These are phyloP conservation scores for Thymelicus lineola DNA, from an alignment of 2,888 invertebrate genomes.

Conservation along the genomic window DNA sequence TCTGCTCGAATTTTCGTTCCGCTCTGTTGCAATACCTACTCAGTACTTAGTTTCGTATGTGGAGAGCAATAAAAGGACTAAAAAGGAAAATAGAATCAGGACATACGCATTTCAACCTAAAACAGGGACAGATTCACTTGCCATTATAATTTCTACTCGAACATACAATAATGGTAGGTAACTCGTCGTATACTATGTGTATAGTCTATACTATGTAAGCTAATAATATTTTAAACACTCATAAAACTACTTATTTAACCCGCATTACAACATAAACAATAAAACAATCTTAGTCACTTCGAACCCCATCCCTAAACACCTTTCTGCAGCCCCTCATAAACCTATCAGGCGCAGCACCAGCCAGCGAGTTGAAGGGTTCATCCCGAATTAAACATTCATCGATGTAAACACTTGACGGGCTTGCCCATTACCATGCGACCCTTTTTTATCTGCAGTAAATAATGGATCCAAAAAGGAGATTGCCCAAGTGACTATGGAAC, in stretches of 20 bases:
- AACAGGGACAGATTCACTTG: neutral
- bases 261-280: conserved; percentile 9
- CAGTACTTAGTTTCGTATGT: too few species aligned
- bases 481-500: too few species aligned
- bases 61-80: too few species aligned
- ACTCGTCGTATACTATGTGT: neutral
- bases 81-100: too few species aligned
- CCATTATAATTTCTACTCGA: too few species aligned
- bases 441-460: conserved; percentile 29
- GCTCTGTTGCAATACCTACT: too few species aligned
- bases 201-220: neutral
- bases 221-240: neutral
- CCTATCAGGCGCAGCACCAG: conserved; percentile 44
- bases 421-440: conserved; percentile 64
- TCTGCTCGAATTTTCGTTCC: neutral
- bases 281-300: conserved; percentile 36
- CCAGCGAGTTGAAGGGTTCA: conserved; percentile 69
- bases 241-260: neutral
- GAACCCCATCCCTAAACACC: conserved; percentile 42
- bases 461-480: conserved; percentile 2
- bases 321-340: conserved; percentile 45
- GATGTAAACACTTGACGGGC: conserved; percentile 69
- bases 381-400: conserved; percentile 74
- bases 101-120: neutral
- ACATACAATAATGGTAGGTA: too few species aligned